These are phyloP conservation scores for Dynastes grantii DNA, from an alignment of 2,888 invertebrate species.

Conservation along the genomic window DNA sequence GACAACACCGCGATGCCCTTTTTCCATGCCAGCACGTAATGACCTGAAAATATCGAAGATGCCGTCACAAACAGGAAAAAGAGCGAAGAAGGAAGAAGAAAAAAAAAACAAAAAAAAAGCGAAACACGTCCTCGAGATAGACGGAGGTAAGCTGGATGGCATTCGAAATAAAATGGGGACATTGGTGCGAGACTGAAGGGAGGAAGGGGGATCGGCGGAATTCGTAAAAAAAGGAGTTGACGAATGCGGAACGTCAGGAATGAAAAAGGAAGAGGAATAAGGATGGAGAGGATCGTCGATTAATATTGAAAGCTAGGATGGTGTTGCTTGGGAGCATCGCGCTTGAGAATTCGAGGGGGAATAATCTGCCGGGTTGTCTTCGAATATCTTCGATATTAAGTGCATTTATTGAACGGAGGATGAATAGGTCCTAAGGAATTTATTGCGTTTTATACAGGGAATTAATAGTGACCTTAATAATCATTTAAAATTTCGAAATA, in stretches of 20 bases:
- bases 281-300: constrained; percentile 4
- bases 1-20: constrained; percentile 78
- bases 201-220: too few species aligned
- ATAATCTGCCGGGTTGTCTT: too few species aligned
- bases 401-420: background rate
- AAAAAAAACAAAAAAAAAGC: background rate
- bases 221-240: background rate
- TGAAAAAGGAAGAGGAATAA: background rate
- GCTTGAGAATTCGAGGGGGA: too few species aligned
- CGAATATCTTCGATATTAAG: constrained; percentile 1
- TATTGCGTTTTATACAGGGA: too few species aligned
- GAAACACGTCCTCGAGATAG: constrained; percentile 2
- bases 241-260: background rate
- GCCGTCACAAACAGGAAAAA: constrained; percentile 34
- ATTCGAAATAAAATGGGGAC: too few species aligned
- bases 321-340: background rate
- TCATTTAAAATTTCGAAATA: too few species aligned
- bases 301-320: constrained; percentile 18
- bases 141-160: background rate
- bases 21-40: constrained; percentile 78
- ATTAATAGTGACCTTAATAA: too few species aligned
- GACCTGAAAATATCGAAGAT: constrained; percentile 69
- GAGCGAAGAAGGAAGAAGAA: background rate
- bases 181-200: too few species aligned
- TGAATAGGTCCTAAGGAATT: too few species aligned